phyloP scores from a whole-genome alignment of 2,113 vertebrate species.

The Clupea harengus region DNA sequence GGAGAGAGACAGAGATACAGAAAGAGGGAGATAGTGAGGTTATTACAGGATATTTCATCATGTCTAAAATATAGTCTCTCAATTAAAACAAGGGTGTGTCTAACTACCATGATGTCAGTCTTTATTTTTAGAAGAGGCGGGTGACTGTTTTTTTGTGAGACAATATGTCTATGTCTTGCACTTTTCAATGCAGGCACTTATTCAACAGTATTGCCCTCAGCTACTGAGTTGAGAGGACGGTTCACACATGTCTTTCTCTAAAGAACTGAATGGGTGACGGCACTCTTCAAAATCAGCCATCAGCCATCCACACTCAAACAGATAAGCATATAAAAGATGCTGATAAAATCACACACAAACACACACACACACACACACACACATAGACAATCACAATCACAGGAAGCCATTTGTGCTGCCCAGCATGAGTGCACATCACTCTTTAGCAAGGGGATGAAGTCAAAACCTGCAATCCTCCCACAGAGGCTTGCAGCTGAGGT shows the following conservation, averaged over 20 bases:
- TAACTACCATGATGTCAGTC: conserved; percentile 12
- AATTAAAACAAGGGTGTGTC: conserved; percentile 30
- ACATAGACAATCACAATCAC: not conserved
- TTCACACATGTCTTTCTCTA: not conserved
- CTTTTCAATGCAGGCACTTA: not conserved
- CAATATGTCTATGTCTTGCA: not conserved
- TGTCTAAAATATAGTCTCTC: not conserved
- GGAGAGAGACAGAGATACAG: not conserved
- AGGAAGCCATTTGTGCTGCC: not conserved
- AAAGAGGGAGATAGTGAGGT: not conserved
- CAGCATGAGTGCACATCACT: not conserved
- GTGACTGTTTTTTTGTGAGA: not conserved
- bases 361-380: not conserved
- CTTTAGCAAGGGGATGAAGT: not conserved
- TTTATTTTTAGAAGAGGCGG: conserved; percentile 2
- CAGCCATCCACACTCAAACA: not conserved
- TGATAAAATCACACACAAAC: not conserved
- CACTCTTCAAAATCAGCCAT: not conserved
- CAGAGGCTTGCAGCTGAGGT: not conserved
- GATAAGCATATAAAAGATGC: not conserved
- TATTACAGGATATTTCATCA: conserved; percentile 23
- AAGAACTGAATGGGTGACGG: not conserved
- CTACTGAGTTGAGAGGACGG: not conserved
- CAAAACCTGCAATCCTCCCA: not conserved
- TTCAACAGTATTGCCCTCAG: not conserved